Evolutionary conservation across 1,140 invertebrate genomes (phyloP), one percentile per base, ranked within the genome.

Genomic region (Centruroides vittatus): DNA sequence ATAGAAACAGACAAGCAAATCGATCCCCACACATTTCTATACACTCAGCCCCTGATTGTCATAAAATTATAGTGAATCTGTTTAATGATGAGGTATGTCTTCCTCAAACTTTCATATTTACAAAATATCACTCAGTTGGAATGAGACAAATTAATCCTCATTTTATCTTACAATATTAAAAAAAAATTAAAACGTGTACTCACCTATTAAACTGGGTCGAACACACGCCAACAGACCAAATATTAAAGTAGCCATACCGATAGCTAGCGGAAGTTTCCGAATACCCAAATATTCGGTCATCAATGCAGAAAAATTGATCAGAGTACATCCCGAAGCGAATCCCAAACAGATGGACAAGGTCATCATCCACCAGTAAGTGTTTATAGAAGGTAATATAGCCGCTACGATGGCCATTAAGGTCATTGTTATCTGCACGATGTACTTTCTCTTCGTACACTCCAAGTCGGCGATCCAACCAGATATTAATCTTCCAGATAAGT

Each of bases 381-480:
- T 13, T 7, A 61, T 47, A 13, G 59, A 11, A 3, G 65, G 65
- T 10, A 61, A 58, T 10, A 65, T 23, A 6, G 60, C 55, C 48
- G 57, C 52, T 1, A 66, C 13, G 35, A 60, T 13, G 1, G 64
- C 64, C n/a, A 66, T 67, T 10, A 41, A 23, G 0, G 50, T 13
- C 11, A 65, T 23, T 12, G 51, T 62, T 8, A 65, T 10, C 9
- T 50, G 35, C 3, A 66, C 55, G 50, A 65, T 57, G 10, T 41
- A 49, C 47, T 58, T 66, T 36, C 58, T 57, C 3, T 49, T 60
- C 2, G 65, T 36, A 46, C 51, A 65, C 23, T 60, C 58, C 35
- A 58, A 57, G 52, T 65, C 63, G 4, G 65, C 64, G 3, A 66
- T n/a, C 65, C 62, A 65, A 8, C 65, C 65, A 12, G 58, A 13